phyloP scores from a whole-genome alignment of 2,113 vertebrate genomes.

The Centropus unirufus region DNA sequence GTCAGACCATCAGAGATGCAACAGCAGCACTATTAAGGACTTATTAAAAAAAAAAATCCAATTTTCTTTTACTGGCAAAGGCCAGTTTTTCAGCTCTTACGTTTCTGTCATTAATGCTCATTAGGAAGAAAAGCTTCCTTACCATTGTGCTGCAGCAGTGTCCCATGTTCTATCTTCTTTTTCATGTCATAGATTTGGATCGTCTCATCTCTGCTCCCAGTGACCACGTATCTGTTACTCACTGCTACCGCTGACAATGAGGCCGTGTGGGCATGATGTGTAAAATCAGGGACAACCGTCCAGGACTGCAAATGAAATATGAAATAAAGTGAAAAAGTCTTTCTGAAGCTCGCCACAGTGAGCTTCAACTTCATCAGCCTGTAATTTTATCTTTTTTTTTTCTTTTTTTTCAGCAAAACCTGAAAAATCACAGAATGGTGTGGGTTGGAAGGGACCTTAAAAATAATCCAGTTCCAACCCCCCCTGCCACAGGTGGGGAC shows the following conservation, averaged over 20 bases:
- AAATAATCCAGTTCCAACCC: too few species aligned
- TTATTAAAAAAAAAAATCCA: background rate
- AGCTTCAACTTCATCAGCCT: background rate
- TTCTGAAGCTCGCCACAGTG: too few species aligned
- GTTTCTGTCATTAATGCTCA: background rate
- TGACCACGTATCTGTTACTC: conserved; percentile 88
- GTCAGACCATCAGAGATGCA: background rate
- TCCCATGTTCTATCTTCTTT: conserved; percentile 88
- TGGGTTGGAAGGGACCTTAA: too few species aligned
- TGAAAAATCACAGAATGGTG: background rate
- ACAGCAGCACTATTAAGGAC: background rate
- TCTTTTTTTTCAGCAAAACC: background rate
- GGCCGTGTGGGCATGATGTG: conserved; percentile 91
- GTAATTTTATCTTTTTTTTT: background rate
- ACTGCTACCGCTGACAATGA: conserved; percentile 85
- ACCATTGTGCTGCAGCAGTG: conserved; percentile 91
- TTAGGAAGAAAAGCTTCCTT: background rate
- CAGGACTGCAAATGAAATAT: conserved; percentile 79
- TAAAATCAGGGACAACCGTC: conserved; percentile 84
- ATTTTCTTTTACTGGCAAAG: background rate
- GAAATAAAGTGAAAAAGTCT: background rate
- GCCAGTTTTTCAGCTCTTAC: background rate
- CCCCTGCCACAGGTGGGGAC: too few species aligned
- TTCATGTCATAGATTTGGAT: conserved; percentile 97
- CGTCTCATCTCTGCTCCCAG: conserved; percentile 96